Conservation (phyloP, 1,140 invertebrate genomes). For the Euschistus heros region DNA sequence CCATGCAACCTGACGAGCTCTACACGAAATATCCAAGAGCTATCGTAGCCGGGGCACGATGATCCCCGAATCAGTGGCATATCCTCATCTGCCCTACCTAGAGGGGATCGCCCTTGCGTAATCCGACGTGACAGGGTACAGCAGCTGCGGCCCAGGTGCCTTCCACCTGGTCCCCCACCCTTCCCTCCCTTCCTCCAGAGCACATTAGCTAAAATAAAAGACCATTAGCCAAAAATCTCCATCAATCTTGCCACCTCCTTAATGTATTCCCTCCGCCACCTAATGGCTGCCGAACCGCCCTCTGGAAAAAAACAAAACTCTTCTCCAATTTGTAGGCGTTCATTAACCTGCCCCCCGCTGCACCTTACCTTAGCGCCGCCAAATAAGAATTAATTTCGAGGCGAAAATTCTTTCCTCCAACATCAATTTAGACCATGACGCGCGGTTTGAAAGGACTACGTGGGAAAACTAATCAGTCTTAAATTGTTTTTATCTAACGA, state of each 20-base stretch:
- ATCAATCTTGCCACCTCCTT: not conserved
- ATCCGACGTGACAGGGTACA: not conserved
- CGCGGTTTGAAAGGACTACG: not conserved
- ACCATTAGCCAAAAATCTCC: slow-evolving; percentile 9
- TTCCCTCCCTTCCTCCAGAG: not conserved
- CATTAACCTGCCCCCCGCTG: not conserved
- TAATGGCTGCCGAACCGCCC: not conserved
- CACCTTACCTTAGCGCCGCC: not conserved
- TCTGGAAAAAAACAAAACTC: slow-evolving; percentile 14
- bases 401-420: slow-evolving; percentile 1
- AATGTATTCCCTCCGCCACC: slow-evolving; percentile 6
- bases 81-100: no score
- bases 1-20: no score
- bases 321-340: slow-evolving; percentile 14
- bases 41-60: no score
- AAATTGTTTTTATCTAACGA: no score
- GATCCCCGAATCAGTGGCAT: no score
- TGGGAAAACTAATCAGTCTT: no score
- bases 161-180: not conserved
- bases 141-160: slow-evolving; percentile 2
- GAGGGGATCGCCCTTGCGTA: not conserved
- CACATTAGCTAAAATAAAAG: slow-evolving; percentile 13
- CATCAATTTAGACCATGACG: slow-evolving; percentile 1
- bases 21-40: no score
- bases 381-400: slow-evolving; percentile 3